Evolutionary conservation across 2,797 vertebrate genomes (phyloP).

Genomic region (Notamacropus eugenii): DNA sequence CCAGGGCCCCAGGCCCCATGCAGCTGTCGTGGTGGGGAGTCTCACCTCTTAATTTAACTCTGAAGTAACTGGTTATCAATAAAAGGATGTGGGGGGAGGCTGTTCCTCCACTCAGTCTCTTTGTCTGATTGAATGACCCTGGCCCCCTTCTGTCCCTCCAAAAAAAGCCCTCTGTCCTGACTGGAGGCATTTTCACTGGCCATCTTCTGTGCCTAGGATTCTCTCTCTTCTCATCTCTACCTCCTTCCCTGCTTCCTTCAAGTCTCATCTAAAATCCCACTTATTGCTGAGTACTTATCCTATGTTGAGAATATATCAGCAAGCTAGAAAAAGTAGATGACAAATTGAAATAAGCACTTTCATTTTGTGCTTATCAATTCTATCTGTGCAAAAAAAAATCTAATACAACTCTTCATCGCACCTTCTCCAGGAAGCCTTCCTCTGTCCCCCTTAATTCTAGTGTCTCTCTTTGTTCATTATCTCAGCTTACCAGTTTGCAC

Average conservation of each 20-base stretch:
- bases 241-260: not conserved
- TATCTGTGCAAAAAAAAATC: conserved; percentile 33
- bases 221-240: not conserved
- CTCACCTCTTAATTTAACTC: not conserved
- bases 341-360: not conserved
- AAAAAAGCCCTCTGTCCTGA: not conserved
- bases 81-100: not conserved
- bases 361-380: conserved; percentile 66
- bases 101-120: not conserved
- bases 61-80: not conserved
- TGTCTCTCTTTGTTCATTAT: not conserved
- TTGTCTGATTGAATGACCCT: not conserved
- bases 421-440: not conserved
- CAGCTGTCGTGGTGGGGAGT: not conserved
- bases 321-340: conserved; percentile 43
- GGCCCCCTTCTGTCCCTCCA: not conserved
- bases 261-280: not conserved
- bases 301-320: conserved; percentile 83
- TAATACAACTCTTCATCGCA: not conserved
- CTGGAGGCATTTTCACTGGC: not conserved
- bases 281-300: conserved; percentile 90
- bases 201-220: not conserved
- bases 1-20: not conserved
- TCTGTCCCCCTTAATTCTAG: not conserved
- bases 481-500: not conserved